Evolutionary conservation across 2,113 vertebrate species (phyloP), one percentile per base, ranked within the genome.

Genomic region (Neodon shergylaensis): DNA sequence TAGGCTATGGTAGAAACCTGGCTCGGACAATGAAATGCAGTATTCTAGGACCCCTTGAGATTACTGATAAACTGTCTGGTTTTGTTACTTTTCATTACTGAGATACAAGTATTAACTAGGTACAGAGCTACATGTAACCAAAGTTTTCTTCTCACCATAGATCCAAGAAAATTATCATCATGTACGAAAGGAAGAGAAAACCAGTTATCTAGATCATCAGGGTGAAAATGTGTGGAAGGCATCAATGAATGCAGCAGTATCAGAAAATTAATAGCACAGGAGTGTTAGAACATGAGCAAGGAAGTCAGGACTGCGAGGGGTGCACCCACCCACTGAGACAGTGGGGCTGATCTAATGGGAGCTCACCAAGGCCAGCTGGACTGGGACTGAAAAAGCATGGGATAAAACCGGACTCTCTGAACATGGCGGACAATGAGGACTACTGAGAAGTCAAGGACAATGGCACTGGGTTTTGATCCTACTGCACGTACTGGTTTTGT

Each of bases 181-280:
- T 5, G 6, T 24, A 87, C 42, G 10, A 2, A 61, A 94, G 17
- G 7, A 28, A 89, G 28, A 83, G 19, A 12, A 28, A 28, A 33
- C 47, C 31, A 68, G 14, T 39, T 83, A n/a, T 47, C 14, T 44
- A 5, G 12, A 26, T 49, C 24, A 94, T 31, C 5, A 22, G 0
- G 28, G 10, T n/a, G 83, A 88, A 17, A 33, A 61, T 6, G 24
- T 12, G 36, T 16, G 14, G 33, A 22, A 17, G 14, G 22, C 9
- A 19, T n/a, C 3, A 33, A 28, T 22, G 49, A 42, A 33, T 39
- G 61, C 5, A 22, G 7, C 7, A 31, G 44, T 31, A 61, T 73
- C 28, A 73, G 24, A 0, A 77, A 8, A 9, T 0, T 31, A 33
- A 47, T 1, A 70, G 52, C 2, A 58, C 0, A 5, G 11, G 24